A percentile compares a stretch with the other conserved stretches of the same genome.
Conservation (phyloP, 2,113 vertebrate genomes). For the Ptychochromis oligacanthus region DNA sequence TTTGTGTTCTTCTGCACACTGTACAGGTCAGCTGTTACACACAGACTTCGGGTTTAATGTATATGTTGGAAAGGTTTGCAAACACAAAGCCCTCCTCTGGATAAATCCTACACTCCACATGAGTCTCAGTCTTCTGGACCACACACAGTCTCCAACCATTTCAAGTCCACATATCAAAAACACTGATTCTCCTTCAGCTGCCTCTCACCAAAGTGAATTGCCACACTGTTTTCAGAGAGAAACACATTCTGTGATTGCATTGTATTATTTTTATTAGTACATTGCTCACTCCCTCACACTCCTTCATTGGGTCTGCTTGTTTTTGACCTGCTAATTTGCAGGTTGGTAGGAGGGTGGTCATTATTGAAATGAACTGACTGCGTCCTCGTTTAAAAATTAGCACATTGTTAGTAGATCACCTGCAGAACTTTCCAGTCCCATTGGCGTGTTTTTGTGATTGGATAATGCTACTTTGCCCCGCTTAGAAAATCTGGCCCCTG, state of each 20-base stretch:
- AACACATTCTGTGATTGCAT: neutral
- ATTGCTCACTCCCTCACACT: neutral
- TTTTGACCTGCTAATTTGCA: neutral
- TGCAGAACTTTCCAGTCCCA: neutral
- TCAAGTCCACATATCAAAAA: neutral
- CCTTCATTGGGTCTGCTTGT: neutral
- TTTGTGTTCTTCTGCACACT: too few species aligned
- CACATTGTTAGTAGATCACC: neutral
- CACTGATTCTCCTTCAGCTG: slow-evolving; percentile 5
- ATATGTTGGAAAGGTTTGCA: neutral
- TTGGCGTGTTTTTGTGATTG: neutral
- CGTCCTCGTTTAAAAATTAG: too few species aligned
- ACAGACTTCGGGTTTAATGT: neutral
- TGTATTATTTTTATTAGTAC: neutral
- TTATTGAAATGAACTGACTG: neutral
- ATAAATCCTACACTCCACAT: neutral
- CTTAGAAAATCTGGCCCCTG: neutral
- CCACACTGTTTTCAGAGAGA: neutral
- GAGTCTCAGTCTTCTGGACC: neutral
- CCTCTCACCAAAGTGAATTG: neutral
- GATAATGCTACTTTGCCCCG: neutral
- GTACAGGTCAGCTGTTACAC: too few species aligned
- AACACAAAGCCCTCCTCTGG: neutral
- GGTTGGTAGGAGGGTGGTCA: neutral
- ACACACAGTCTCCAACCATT: neutral